phyloP scores from a whole-genome alignment of 2,797 vertebrate species.

The Halcyon badia region DNA sequence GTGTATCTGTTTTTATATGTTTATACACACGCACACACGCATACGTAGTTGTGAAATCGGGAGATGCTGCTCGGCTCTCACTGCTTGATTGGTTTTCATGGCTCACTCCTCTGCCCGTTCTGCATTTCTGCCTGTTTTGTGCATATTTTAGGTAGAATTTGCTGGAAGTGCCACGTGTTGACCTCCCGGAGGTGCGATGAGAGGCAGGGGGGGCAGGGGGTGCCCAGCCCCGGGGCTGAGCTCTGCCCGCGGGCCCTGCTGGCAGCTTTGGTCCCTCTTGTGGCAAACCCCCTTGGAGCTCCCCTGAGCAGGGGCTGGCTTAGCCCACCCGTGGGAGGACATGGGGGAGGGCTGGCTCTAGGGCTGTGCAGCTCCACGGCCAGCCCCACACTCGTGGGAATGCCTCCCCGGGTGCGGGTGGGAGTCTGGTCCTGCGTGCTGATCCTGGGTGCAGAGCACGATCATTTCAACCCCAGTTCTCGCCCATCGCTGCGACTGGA shows the following conservation, averaged over 20 bases:
- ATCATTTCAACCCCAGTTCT: neutral
- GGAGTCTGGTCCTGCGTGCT: fast-evolving
- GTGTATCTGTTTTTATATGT: neutral
- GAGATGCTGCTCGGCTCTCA: neutral
- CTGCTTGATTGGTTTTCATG: neutral
- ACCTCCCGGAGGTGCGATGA: neutral
- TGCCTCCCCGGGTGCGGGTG: neutral
- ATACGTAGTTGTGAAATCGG: neutral
- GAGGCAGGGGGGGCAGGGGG: neutral
- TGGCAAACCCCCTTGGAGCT: neutral
- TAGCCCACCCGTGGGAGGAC: neutral
- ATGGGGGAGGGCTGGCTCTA: neutral
- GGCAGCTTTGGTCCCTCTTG: constrained; percentile 37
- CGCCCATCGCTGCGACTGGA: neutral
- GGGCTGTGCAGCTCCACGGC: fast-evolving
- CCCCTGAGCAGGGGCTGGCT: neutral
- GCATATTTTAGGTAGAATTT: neutral
- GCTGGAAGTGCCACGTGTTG: neutral
- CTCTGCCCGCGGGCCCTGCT: neutral
- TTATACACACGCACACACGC: neutral
- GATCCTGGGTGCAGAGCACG: neutral
- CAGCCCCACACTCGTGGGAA: fast-evolving
- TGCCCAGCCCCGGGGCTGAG: neutral
- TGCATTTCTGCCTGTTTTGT: neutral
- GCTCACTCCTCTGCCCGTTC: neutral